Percentiles rank a stretch among this genome's conserved stretches.
Evolutionary conservation across 2,888 invertebrate genomes (phyloP).

Genomic region (Pandemis corylana): DNA sequence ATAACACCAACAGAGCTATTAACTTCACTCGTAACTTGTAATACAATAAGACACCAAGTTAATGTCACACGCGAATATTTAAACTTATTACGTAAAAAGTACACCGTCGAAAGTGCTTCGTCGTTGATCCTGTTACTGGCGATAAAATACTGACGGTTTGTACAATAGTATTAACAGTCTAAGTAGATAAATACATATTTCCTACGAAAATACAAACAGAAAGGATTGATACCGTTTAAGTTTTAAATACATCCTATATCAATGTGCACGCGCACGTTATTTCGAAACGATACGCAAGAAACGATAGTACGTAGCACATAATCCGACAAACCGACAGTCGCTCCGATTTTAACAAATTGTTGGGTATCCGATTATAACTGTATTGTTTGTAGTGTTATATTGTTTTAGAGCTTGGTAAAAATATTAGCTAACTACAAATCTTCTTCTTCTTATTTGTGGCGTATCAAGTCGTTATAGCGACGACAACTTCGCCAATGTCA

Average conservation of each 20-base stretch:
- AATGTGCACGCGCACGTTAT: neutral
- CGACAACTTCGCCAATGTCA: too few relatives aligned
- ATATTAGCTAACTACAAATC: too few relatives aligned
- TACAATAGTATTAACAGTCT: too few relatives aligned
- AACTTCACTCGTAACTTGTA: constrained; percentile 4
- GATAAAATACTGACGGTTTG: too few relatives aligned
- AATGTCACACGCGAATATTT: neutral
- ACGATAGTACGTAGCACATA: neutral
- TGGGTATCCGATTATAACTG: neutral
- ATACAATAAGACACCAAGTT: neutral
- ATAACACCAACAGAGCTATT: neutral
- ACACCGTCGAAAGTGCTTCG: neutral
- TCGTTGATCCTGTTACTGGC: neutral
- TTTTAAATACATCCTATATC: neutral
- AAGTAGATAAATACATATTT: neutral
- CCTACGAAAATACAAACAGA: neutral
- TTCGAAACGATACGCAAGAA: constrained; percentile 1
- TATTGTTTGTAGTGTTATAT: neutral
- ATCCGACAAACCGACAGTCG: neutral
- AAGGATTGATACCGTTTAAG: neutral
- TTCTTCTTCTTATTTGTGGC: too few relatives aligned
- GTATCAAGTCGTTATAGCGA: too few relatives aligned
- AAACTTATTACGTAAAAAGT: neutral
- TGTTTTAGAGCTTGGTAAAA: too few relatives aligned
- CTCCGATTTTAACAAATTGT: neutral